A percentile compares a stretch with the other conserved stretches of the same genome.
Evolutionary conservation across 1,140 invertebrate genomes (phyloP).

Genomic region (Orussus abietinus): DNA sequence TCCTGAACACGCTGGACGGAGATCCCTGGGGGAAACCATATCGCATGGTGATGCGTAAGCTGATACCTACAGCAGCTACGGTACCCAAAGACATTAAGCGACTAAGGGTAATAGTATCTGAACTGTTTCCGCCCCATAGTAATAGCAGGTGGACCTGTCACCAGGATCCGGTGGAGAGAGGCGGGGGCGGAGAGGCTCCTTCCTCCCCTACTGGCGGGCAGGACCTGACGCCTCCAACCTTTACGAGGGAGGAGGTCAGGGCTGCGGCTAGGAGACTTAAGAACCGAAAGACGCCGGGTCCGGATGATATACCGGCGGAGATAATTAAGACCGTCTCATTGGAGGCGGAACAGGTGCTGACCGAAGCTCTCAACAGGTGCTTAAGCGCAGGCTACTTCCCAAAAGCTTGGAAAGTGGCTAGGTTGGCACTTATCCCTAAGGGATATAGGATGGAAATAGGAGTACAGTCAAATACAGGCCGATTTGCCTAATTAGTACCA

Average conservation of each 20-base stretch:
- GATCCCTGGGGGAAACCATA: slow-evolving; percentile 35
- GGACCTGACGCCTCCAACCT: slow-evolving; percentile 8
- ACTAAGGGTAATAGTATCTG: slow-evolving; percentile 18
- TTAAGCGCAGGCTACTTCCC: slow-evolving; percentile 15
- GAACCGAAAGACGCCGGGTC: slow-evolving; percentile 30
- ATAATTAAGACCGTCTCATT: slow-evolving; percentile 14
- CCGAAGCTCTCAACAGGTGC: slow-evolving; percentile 12
- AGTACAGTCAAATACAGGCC: slow-evolving; percentile 25
- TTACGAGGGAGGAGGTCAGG: slow-evolving; percentile 15
- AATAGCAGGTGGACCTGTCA: neutral
- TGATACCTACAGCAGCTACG: slow-evolving; percentile 16
- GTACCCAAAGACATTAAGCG: slow-evolving; percentile 11
- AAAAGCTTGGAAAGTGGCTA: slow-evolving; percentile 14
- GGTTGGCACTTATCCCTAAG: slow-evolving; percentile 18
- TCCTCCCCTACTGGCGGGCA: too few species aligned
- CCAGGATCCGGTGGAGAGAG: neutral
- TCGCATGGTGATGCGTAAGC: slow-evolving; percentile 18
- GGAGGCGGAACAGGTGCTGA: neutral
- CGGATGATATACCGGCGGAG: slow-evolving; percentile 26
- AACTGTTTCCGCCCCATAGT: slow-evolving; percentile 19
- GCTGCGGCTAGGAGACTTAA: slow-evolving; percentile 19
- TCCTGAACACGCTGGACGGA: slow-evolving; percentile 20
- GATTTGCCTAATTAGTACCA: slow-evolving; percentile 29
- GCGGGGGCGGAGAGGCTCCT: slow-evolving; percentile 13
- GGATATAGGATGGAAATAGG: too few species aligned